phyloP scores from a whole-genome alignment of 2,797 vertebrate genomes.

The Sebastes reedi region DNA sequence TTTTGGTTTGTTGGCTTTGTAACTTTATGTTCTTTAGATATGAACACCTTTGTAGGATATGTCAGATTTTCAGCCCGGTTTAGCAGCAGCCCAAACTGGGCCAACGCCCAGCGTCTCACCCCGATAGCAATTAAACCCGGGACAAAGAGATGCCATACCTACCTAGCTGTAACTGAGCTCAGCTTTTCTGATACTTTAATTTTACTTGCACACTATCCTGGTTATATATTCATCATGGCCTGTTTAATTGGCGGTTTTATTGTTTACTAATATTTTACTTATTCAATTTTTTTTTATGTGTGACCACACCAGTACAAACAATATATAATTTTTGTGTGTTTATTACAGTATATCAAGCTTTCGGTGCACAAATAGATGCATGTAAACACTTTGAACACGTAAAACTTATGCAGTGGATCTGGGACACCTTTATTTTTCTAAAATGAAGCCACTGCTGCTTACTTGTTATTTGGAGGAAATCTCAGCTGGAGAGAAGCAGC shows the following conservation, averaged over 20 bases:
- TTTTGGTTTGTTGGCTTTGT: not conserved
- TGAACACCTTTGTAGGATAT: not conserved
- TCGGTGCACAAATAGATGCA: not conserved
- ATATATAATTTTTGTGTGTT: not conserved
- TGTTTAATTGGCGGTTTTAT: not conserved
- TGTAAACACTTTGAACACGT: not conserved
- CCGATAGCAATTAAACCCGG: slow-evolving; percentile 8
- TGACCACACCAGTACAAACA: not conserved
- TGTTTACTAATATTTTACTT: not conserved
- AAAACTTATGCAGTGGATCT: not conserved
- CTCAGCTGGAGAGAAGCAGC: slow-evolving; percentile 9
- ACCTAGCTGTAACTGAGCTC: not conserved
- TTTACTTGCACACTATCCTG: not conserved
- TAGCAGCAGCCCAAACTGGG: slow-evolving; percentile 7
- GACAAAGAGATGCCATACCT: not conserved
- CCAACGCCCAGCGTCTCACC: slow-evolving; percentile 4
- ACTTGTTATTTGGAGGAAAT: slow-evolving; percentile 1
- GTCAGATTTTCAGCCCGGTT: not conserved
- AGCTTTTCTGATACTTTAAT: not conserved
- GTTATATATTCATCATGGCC: not conserved
- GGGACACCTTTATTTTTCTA: not conserved
- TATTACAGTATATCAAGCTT: not conserved
- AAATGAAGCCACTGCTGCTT: not conserved
- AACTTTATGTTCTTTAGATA: not conserved
- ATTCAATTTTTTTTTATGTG: not conserved